These are phyloP conservation scores for Portevinia maculata DNA, from an alignment of 2,888 invertebrate genomes.

Conservation along the genomic window DNA sequence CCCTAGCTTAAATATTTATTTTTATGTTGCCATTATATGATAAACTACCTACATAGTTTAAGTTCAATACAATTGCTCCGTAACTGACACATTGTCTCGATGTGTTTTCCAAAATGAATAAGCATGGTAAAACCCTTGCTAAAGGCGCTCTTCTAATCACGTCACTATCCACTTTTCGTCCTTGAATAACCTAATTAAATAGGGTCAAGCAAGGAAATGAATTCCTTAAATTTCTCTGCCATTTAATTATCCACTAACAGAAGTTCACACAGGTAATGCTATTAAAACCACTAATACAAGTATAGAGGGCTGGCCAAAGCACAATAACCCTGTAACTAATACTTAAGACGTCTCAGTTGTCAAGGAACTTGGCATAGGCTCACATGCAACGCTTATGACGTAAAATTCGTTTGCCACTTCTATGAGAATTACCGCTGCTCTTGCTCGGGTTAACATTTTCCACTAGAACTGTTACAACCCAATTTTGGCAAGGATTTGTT, in stretches of 20 bases:
- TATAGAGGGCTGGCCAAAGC: slow-evolving; percentile 44
- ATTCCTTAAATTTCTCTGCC: slow-evolving; percentile 40
- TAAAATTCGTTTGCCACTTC: slow-evolving; percentile 19
- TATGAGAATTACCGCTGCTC: slow-evolving; percentile 14
- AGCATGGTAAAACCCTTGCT: slow-evolving; percentile 12
- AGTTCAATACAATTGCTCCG: slow-evolving; percentile 2
- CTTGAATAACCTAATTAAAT: slow-evolving; percentile 42
- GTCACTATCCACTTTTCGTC: slow-evolving; percentile 25
- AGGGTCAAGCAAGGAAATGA: slow-evolving; percentile 51
- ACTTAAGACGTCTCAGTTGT: slow-evolving; percentile 57
- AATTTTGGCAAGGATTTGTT: slow-evolving; percentile 23
- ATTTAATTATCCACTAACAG: slow-evolving; percentile 25
- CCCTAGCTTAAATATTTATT: not conserved
- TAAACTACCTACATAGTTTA: slow-evolving; percentile 6
- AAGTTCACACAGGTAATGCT: slow-evolving; percentile 5
- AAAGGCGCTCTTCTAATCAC: not conserved
- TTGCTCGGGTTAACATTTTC: not conserved
- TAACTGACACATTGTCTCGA: slow-evolving; percentile 4
- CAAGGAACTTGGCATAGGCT: slow-evolving; percentile 46
- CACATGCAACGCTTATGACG: slow-evolving; percentile 26
- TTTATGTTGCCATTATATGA: not conserved
- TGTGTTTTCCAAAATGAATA: slow-evolving; percentile 14
- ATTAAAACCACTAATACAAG: slow-evolving; percentile 7
- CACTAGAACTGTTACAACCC: not conserved
- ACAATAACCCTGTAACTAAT: slow-evolving; percentile 60